Base-by-base conservation (phyloP, 2,113 vertebrate species). In the Trochalopteron elliotii region DNA sequence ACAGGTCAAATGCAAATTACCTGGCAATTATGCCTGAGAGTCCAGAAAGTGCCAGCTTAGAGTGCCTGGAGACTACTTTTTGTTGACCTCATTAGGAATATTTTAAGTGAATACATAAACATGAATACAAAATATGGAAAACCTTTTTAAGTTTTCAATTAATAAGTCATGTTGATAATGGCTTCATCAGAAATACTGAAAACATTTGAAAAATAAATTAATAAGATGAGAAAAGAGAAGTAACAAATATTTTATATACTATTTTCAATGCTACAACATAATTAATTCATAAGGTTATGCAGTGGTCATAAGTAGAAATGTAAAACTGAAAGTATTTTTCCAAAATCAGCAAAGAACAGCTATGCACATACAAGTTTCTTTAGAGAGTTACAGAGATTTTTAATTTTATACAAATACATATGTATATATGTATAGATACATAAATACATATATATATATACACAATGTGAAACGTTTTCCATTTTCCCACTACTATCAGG, bases 1-100 rank as follows among this genome's bases (percentile, higher is more conserved):
- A 93, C 85, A 96, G 94, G 92, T 97, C 94, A 96, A 94, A 97
- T 97, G 94, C 94, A 97, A 98, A 97, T 97, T 96, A 88, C 80
- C 61, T 87, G 49, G 70, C 72, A 97, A 93, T 97, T 97, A 95
- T 61, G 35, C 90, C 57, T 91, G 63, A 84, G 49, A 94, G 71
- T 84, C 83, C 63, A 94, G 83, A 96, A 93, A 91, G 33, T 50
- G 45, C 25, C 59, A 77, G 30, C 44, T 77, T 90, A 85, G 86
- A 92, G 69, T 93, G 74, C 69, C 75, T 85, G 39, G 47, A 94
- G 77, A 95, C 49, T 84, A 93, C 30, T 96, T 93, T 86, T 96
- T 97, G 93, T 94, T 95, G 94, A 94, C 76, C 88, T 96, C 68
- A 77, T 93, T 96, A 88, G 9, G 5, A 59, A 87, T 86, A 93